Evolutionary conservation across 2,888 invertebrate genomes (phyloP).

Genomic region (Orchesellides sinensis): DNA sequence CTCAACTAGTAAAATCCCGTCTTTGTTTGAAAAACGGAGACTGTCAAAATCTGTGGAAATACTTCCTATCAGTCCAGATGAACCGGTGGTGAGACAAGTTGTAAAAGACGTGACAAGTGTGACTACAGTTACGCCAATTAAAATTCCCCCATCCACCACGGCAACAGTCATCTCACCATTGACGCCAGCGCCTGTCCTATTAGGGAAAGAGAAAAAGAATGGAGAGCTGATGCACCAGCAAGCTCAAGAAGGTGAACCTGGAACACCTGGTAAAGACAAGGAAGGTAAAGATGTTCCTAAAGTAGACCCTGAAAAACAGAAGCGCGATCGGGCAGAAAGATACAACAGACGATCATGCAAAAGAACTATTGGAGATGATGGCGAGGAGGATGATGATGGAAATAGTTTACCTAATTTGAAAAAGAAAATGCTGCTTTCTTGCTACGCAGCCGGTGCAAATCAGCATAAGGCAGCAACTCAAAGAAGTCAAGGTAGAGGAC

Average conservation of each 20-base stretch:
- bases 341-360: conserved; percentile 70
- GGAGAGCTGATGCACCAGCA: not conserved
- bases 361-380: conserved; percentile 69
- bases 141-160: conserved; percentile 42
- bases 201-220: conserved; percentile 54
- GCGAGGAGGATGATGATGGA: conserved; percentile 68
- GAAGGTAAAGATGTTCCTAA: conserved; percentile 75
- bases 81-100: conserved; percentile 33
- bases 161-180: conserved; percentile 15
- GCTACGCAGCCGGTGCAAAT: conserved; percentile 14
- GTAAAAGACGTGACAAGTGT: conserved; percentile 57
- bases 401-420: conserved; percentile 32
- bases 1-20: not conserved
- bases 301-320: conserved; percentile 75
- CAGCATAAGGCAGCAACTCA: not conserved
- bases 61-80: conserved; percentile 49
- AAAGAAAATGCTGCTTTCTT: conserved; percentile 52
- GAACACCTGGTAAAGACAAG: conserved; percentile 33
- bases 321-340: conserved; percentile 75
- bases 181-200: conserved; percentile 8
- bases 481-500: not conserved
- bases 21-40: conserved; percentile 52
- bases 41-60: conserved; percentile 60
- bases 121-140: conserved; percentile 49
- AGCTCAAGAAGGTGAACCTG: not conserved